Conservation (phyloP, 2,888 invertebrate species). For the Nomada hirtipes region DNA sequence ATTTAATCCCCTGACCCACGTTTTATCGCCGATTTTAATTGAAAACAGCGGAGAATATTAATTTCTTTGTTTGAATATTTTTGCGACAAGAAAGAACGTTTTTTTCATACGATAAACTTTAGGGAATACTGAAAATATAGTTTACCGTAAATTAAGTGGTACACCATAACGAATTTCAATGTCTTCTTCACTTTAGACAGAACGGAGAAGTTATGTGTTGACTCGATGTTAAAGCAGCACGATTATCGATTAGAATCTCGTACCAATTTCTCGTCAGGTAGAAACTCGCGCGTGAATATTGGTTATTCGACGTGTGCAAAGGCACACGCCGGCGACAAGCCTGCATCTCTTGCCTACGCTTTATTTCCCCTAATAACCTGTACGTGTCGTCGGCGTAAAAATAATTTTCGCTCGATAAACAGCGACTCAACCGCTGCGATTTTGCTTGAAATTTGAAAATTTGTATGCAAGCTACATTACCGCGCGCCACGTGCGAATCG, state of each 20-base stretch:
- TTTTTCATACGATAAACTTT: not conserved
- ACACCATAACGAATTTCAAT: slow-evolving; percentile 38
- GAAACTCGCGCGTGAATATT: slow-evolving; percentile 24
- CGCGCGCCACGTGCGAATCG: not conserved
- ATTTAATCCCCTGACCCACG: not conserved
- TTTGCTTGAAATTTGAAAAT: not conserved
- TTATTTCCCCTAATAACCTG: not conserved
- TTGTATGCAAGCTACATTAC: not conserved
- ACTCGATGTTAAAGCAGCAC: slow-evolving; percentile 25
- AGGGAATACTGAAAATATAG: too few species aligned
- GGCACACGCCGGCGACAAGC: not conserved
- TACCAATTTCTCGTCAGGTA: slow-evolving; percentile 14
- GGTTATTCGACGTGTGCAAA: slow-evolving; percentile 11
- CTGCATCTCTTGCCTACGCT: not conserved
- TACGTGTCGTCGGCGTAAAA: not conserved
- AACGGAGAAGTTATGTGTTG: slow-evolving; percentile 34
- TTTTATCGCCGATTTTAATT: not conserved
- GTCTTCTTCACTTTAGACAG: slow-evolving; percentile 23
- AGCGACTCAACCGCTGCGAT: not conserved
- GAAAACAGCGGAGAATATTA: not conserved
- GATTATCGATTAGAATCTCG: slow-evolving; percentile 41
- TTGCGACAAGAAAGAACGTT: not conserved
- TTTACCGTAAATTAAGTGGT: slow-evolving; percentile 4
- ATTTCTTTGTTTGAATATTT: not conserved
- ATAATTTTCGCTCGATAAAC: not conserved